A percentile compares a stretch with the other conserved stretches of the same genome.
These are phyloP conservation scores for Dicycla oo DNA, from an alignment of 2,888 invertebrate species.

Conservation along the genomic window DNA sequence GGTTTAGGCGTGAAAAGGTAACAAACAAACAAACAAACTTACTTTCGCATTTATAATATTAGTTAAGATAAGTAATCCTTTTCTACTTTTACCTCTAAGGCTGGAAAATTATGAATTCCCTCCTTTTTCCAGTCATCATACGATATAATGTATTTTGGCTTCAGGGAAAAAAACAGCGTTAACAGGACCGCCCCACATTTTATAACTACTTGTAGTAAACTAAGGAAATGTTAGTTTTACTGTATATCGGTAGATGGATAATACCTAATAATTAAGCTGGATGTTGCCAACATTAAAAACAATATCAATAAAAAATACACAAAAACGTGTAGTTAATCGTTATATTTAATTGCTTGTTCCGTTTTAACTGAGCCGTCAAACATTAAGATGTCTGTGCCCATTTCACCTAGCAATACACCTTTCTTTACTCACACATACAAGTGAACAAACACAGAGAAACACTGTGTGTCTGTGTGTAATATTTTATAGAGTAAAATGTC, in stretches of 20 bases:
- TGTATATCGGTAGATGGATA: not conserved
- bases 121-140: not conserved
- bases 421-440: slow-evolving; percentile 86
- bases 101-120: too few relatives aligned
- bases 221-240: not conserved
- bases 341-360: slow-evolving; percentile 75
- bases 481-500: slow-evolving; percentile 26
- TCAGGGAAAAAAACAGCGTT: not conserved
- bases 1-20: too few relatives aligned
- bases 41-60: too few relatives aligned
- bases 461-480: slow-evolving; percentile 15
- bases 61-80: too few relatives aligned
- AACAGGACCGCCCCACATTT: not conserved
- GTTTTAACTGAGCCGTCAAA: slow-evolving; percentile 75
- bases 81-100: too few relatives aligned
- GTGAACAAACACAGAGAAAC: slow-evolving; percentile 33
- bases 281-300: slow-evolving; percentile 33
- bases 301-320: slow-evolving; percentile 45
- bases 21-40: too few relatives aligned
- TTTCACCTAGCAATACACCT: slow-evolving; percentile 88
- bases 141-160: not conserved
- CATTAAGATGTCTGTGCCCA: slow-evolving; percentile 79
- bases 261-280: slow-evolving; percentile 24
- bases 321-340: slow-evolving; percentile 63
- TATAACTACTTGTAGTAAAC: not conserved